Conservation (phyloP, 1,140 invertebrate genomes). For the Probaryconus sp. region DNA sequence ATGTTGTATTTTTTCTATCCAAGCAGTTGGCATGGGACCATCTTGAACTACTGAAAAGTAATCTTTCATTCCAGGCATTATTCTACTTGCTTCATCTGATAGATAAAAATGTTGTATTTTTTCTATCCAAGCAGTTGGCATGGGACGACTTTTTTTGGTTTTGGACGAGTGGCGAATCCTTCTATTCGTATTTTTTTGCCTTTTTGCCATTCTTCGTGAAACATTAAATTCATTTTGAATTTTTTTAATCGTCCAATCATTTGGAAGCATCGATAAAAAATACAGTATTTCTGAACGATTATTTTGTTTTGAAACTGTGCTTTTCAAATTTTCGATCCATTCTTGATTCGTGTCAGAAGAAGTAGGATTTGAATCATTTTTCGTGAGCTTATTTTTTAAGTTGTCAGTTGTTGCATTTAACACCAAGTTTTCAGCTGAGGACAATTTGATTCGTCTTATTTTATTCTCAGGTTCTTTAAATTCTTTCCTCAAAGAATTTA, state of each 20-base stretch:
- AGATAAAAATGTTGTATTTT: too few relatives aligned
- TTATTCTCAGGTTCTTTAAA: slow-evolving; percentile 17
- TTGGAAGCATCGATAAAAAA: slow-evolving; percentile 4
- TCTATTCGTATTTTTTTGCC: slow-evolving; percentile 2
- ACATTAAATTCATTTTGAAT: slow-evolving; percentile 22
- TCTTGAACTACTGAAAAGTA: slow-evolving; percentile 6
- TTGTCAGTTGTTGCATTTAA: not conserved
- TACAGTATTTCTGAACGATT: slow-evolving; percentile 7
- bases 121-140: not conserved
- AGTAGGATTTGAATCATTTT: too few relatives aligned
- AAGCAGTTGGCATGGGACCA: slow-evolving; percentile 2
- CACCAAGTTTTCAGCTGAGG: not conserved
- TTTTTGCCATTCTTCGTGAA: slow-evolving; percentile 8
- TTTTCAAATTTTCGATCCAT: slow-evolving; percentile 7
- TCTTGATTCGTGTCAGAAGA: not conserved
- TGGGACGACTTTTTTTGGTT: slow-evolving; percentile 7
- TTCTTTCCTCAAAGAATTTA: slow-evolving; percentile 2
- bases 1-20: too few relatives aligned
- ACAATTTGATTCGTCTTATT: slow-evolving; percentile 7
- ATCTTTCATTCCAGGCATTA: too few relatives aligned
- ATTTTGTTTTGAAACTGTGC: slow-evolving; percentile 3
- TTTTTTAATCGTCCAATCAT: slow-evolving; percentile 6
- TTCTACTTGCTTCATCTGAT: too few relatives aligned
- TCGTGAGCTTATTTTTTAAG: too few relatives aligned
- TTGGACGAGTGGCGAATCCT: slow-evolving; percentile 1